phyloP scores from a whole-genome alignment of 2,888 invertebrate species.

The Acholoe squamosa region DNA sequence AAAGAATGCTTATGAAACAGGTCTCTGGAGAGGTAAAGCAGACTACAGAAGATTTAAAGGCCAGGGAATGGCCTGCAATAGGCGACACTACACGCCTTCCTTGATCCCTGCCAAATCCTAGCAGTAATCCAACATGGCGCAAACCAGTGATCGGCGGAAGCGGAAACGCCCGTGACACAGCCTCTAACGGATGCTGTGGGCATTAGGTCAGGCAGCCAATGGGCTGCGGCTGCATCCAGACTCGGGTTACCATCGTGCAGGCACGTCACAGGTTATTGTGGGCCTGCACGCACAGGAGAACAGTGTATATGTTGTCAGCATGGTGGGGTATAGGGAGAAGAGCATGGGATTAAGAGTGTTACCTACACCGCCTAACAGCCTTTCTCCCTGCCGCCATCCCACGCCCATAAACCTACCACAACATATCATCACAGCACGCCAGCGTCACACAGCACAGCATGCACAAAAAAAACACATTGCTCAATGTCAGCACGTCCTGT shows the following conservation, averaged over 20 bases:
- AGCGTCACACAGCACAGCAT: no score
- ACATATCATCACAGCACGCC: no score
- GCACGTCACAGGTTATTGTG: background rate
- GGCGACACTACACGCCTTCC: background rate
- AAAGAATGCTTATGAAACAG: no score
- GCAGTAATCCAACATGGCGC: conserved; percentile 21
- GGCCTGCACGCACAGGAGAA: background rate
- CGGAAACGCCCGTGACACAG: background rate
- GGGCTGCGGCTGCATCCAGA: background rate
- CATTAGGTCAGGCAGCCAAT: background rate
- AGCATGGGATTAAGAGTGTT: background rate
- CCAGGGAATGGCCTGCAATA: background rate
- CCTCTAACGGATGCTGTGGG: background rate
- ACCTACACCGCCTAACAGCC: background rate
- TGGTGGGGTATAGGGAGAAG: background rate
- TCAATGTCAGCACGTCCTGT: no score
- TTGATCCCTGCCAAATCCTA: background rate
- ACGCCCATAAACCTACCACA: no score
- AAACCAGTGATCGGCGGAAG: conserved; percentile 2
- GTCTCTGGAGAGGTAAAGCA: no score
- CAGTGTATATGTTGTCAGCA: background rate
- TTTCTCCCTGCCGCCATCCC: background rate
- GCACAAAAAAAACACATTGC: no score
- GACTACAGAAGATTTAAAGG: background rate
- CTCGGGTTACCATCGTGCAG: background rate